Conservation (phyloP, 2,888 invertebrate genomes). For the Sylvicola fuscatus region DNA sequence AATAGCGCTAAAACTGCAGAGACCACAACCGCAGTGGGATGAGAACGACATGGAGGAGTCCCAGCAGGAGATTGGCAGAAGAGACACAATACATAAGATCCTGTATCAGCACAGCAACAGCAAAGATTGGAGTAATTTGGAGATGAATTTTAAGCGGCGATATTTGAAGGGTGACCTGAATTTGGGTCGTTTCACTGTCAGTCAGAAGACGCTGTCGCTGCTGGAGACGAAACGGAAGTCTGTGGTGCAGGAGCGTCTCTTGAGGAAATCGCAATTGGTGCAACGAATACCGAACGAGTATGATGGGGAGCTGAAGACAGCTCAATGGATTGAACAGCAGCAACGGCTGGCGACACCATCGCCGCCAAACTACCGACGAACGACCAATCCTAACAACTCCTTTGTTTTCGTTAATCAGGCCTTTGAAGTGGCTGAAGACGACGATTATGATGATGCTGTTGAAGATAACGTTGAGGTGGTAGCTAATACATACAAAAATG, state of each 20-base stretch:
- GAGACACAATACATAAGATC: slow-evolving; percentile 20
- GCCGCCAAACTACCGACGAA: no score
- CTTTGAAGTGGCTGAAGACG: no score
- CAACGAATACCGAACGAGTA: no score
- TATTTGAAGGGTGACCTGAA: slow-evolving; percentile 19
- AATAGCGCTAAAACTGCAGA: slow-evolving; percentile 34
- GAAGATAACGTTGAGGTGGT: no score
- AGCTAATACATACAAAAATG: no score
- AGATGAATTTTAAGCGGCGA: slow-evolving; percentile 20
- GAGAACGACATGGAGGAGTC: slow-evolving; percentile 16
- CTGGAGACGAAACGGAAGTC: slow-evolving; percentile 8
- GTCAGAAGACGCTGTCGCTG: slow-evolving; percentile 17
- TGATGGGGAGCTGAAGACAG: no score
- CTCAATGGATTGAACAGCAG: no score
- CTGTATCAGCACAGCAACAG: slow-evolving; percentile 15
- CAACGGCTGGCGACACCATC: no score
- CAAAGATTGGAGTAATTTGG: slow-evolving; percentile 20
- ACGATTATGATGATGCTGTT: no score
- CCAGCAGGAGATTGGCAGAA: slow-evolving; percentile 12
- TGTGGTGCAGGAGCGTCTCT: slow-evolving; percentile 2
- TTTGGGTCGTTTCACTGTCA: slow-evolving; percentile 17
- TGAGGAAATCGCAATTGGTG: slow-evolving; percentile 3
- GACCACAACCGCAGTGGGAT: slow-evolving; percentile 20
- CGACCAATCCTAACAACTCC: no score
- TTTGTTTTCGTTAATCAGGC: no score